Evolutionary conservation across 1,140 invertebrate genomes (phyloP).

Genomic region (Drosophila asahinai): DNA sequence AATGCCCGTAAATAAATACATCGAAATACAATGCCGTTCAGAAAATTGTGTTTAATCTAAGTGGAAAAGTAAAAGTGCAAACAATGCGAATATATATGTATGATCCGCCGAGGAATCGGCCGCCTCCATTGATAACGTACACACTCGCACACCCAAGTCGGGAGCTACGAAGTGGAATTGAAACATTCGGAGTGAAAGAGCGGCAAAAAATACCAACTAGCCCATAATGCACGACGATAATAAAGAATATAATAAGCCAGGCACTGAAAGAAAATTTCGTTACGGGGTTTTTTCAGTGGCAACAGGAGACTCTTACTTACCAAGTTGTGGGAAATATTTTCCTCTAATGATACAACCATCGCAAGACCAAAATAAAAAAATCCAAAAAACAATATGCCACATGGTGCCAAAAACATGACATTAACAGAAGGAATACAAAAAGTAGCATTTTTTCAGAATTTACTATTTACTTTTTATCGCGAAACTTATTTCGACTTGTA

Average conservation of each 20-base stretch:
- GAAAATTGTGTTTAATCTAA: slow-evolving; percentile 58
- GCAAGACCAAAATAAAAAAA: no score
- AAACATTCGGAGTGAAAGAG: slow-evolving; percentile 72
- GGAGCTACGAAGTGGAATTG: slow-evolving; percentile 63
- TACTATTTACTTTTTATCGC: no score
- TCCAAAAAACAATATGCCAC: no score
- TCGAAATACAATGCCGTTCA: slow-evolving; percentile 53
- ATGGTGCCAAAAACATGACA: not conserved
- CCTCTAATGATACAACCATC: no score
- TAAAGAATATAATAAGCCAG: slow-evolving; percentile 48
- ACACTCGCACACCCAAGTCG: slow-evolving; percentile 22
- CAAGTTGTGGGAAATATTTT: not conserved
- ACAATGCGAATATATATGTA: slow-evolving; percentile 51
- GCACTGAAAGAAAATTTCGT: slow-evolving; percentile 41
- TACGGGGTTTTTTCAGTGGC: not conserved
- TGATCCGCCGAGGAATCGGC: slow-evolving; percentile 8
- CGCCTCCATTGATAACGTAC: slow-evolving; percentile 72
- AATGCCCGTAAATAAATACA: slow-evolving; percentile 54
- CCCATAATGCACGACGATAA: slow-evolving; percentile 57
- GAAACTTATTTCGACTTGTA: no score
- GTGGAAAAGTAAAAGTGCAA: slow-evolving; percentile 77
- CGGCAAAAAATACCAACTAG: slow-evolving; percentile 46
- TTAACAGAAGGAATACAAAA: no score
- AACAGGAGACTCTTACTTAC: not conserved
- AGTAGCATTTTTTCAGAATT: no score